phyloP scores from a whole-genome alignment of 1,140 invertebrate species.

The Anadara kagoshimensis region DNA sequence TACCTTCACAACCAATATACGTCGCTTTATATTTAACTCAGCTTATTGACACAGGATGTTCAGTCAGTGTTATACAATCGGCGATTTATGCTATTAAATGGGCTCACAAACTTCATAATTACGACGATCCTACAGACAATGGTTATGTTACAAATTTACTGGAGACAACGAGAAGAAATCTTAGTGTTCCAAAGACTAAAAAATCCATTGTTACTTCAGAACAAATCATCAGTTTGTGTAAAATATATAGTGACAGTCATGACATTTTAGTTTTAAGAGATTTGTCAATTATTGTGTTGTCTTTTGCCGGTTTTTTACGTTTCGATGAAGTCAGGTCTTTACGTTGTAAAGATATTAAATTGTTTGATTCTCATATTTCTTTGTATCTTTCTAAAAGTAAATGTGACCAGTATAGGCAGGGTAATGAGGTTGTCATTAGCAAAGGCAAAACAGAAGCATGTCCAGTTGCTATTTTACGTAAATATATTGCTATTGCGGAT shows the following conservation, averaged over 20 bases:
- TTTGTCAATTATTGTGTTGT: slow-evolving; percentile 8
- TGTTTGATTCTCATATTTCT: neutral
- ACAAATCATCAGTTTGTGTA: neutral
- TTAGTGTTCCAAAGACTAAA: neutral
- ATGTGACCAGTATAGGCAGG: slow-evolving; percentile 20
- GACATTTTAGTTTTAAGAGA: slow-evolving; percentile 22
- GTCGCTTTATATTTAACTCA: slow-evolving; percentile 5
- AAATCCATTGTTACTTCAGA: neutral
- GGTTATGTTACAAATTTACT: neutral
- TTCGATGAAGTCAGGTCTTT: slow-evolving; percentile 18
- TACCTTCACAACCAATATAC: slow-evolving; percentile 12
- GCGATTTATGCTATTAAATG: slow-evolving; percentile 16
- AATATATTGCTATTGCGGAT: neutral
- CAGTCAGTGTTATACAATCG: neutral
- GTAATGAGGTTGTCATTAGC: slow-evolving; percentile 24
- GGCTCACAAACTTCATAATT: slow-evolving; percentile 4
- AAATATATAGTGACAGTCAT: neutral
- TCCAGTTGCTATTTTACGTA: slow-evolving; percentile 29
- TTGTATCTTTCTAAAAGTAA: neutral
- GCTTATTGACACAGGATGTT: slow-evolving; percentile 2
- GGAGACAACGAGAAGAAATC: neutral
- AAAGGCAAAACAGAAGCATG: slow-evolving; percentile 19
- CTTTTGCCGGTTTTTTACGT: slow-evolving; percentile 16
- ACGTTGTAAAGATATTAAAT: slow-evolving; percentile 3
- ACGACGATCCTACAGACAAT: slow-evolving; percentile 3